Conservation (phyloP, 1,140 invertebrate species). For the Saccostrea glomerata region DNA sequence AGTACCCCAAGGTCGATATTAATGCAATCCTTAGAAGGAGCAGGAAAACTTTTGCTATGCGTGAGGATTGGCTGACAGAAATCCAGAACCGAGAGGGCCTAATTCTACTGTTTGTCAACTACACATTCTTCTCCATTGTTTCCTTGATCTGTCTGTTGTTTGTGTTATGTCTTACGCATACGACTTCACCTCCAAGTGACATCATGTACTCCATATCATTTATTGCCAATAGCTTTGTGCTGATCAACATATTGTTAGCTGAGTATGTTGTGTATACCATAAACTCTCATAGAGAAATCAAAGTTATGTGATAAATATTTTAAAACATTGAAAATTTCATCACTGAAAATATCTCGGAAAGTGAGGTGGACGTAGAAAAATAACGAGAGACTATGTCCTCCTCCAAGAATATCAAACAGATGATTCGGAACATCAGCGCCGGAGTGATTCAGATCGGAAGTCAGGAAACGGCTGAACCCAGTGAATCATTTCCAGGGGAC, state of each 20-base stretch:
- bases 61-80: conserved; percentile 68
- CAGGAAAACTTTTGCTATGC: conserved; percentile 52
- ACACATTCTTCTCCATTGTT: conserved; percentile 72
- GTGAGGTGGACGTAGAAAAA: background rate
- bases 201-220: conserved; percentile 66
- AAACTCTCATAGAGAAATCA: conserved; percentile 65
- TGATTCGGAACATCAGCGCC: conserved; percentile 46
- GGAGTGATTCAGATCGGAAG: conserved; percentile 55
- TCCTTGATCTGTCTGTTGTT: conserved; percentile 70
- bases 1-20: too few relatives aligned
- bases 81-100: conserved; percentile 68
- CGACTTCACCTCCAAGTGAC: conserved; percentile 66
- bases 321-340: background rate
- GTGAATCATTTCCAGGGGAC: background rate
- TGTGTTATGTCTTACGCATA: conserved; percentile 68
- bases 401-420: conserved; percentile 48
- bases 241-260: conserved; percentile 70
- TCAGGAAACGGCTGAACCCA: background rate
- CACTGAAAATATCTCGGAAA: background rate
- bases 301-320: conserved; percentile 51
- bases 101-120: conserved; percentile 71
- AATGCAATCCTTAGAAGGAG: background rate
- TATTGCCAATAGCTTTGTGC: conserved; percentile 69
- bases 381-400: conserved; percentile 39
- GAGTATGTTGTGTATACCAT: conserved; percentile 72